Percentiles rank a stretch among this genome's conserved stretches.
Conservation (phyloP, 2,888 invertebrate genomes). For the Thymelicus lineola region DNA sequence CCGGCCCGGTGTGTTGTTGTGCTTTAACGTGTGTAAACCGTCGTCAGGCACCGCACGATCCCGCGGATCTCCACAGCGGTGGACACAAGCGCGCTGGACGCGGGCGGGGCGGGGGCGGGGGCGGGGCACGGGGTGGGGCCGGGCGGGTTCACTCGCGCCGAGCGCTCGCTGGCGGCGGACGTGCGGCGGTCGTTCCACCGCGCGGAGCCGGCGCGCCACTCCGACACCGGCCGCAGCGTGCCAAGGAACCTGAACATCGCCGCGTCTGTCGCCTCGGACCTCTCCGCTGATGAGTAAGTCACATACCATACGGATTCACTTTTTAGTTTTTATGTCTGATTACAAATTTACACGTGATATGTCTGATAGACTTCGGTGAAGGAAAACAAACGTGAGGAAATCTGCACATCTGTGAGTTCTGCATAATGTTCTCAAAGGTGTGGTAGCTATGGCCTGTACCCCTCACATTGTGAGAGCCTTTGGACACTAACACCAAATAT, state of each 20-base stretch:
- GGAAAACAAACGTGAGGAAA: too few relatives aligned
- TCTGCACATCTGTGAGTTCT: too few relatives aligned
- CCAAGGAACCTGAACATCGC: constrained; percentile 84
- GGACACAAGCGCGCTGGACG: constrained; percentile 61
- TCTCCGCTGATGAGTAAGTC: constrained; percentile 37
- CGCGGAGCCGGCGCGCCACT: constrained; percentile 49
- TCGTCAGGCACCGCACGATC: constrained; percentile 75
- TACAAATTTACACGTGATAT: too few relatives aligned
- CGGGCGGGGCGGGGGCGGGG: constrained; percentile 36
- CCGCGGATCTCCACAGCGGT: constrained; percentile 72
- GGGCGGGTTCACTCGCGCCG: constrained; percentile 40
- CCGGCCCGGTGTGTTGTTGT: too few relatives aligned
- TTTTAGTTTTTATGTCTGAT: too few relatives aligned
- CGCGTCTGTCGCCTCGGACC: constrained; percentile 46
- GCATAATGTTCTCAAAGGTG: too few relatives aligned
- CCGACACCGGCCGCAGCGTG: constrained; percentile 73
- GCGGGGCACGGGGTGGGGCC: too few relatives aligned
- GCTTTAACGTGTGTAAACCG: background rate
- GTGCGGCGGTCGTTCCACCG: constrained; percentile 80
- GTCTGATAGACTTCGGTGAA: too few relatives aligned
- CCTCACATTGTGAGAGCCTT: too few relatives aligned
- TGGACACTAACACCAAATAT: too few relatives aligned
- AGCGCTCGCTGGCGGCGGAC: constrained; percentile 65
- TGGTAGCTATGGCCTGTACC: too few relatives aligned
- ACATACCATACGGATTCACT: background rate